phyloP scores from a whole-genome alignment of 2,113 vertebrate species.

The Apodemus speciosus region DNA sequence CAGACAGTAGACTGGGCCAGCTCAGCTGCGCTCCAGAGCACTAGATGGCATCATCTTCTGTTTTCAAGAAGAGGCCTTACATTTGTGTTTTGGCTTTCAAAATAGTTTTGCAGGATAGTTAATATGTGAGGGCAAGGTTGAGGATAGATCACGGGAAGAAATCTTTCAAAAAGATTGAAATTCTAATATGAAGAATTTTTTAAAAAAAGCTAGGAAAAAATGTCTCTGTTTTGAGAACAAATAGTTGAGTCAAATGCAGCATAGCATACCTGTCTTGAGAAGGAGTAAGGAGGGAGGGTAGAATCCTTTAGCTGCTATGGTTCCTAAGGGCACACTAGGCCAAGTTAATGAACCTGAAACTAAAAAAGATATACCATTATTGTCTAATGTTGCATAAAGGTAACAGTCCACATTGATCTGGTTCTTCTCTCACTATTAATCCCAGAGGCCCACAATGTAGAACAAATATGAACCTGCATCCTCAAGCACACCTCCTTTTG shows the following conservation, averaged over 20 bases:
- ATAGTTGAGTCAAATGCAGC: background rate
- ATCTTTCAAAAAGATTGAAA: background rate
- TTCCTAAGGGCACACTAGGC: background rate
- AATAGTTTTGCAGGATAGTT: background rate
- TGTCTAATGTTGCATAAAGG: background rate
- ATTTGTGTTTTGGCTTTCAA: background rate
- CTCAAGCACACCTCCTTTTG: background rate
- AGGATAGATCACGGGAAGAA: background rate
- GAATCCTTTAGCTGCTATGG: background rate
- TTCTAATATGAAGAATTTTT: background rate
- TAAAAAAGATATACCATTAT: background rate
- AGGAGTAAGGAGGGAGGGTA: background rate
- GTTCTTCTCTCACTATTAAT: background rate
- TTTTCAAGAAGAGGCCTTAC: background rate
- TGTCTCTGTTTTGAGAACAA: background rate
- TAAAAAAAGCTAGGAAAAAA: slow-evolving; percentile 19
- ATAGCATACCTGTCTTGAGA: background rate
- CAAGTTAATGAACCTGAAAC: background rate
- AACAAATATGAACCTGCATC: background rate
- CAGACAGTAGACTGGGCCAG: rapidly evolving
- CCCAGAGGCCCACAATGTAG: background rate
- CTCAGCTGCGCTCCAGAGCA: rapidly evolving
- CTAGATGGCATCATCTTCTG: background rate
- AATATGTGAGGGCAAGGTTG: background rate
- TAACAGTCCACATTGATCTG: background rate